phyloP scores from a whole-genome alignment of 2,113 vertebrate species.

The Lonchura striata region DNA sequence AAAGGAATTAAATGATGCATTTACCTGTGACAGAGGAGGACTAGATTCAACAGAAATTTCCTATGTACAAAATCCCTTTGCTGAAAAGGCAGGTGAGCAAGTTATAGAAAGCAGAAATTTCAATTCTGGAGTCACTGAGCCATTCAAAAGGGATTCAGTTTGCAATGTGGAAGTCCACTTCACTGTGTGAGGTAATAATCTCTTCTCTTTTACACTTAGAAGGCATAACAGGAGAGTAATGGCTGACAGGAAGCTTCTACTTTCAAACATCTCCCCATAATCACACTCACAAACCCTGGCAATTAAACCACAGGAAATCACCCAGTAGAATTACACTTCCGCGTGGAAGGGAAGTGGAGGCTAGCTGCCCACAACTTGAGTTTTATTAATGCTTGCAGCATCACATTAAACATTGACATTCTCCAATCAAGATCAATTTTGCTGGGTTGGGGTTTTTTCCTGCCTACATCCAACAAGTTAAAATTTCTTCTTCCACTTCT shows the following conservation, averaged over 20 bases:
- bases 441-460: fast-evolving
- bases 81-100: background rate
- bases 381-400: background rate
- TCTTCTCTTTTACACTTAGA: background rate
- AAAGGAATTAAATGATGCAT: background rate
- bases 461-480: background rate
- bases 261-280: background rate
- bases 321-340: background rate
- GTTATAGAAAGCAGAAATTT: background rate
- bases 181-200: background rate
- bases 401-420: background rate
- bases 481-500: background rate
- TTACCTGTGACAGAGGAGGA: background rate
- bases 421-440: background rate
- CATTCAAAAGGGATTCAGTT: background rate
- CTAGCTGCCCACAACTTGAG: background rate
- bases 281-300: background rate
- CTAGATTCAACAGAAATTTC: background rate
- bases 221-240: background rate
- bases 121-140: background rate
- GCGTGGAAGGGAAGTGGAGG: background rate
- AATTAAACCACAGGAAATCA: background rate
- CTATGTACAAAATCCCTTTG: background rate
- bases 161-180: background rate
- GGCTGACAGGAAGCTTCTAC: background rate